These are phyloP conservation scores for Minunthozetes semirufus DNA, from an alignment of 2,888 invertebrate species.

Conservation along the genomic window DNA sequence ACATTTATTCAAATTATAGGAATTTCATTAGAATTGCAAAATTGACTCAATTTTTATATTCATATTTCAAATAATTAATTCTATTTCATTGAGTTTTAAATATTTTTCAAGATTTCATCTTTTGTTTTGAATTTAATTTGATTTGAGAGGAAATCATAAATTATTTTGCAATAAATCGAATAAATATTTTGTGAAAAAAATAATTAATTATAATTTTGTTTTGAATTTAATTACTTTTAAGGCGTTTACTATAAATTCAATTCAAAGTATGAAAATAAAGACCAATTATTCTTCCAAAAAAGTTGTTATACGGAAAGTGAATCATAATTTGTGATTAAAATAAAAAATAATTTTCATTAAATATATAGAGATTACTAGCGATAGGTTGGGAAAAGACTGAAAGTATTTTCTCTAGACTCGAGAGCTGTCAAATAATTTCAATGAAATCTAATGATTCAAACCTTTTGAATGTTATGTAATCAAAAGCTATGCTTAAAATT, in stretches of 20 bases:
- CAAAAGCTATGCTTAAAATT: too few relatives aligned
- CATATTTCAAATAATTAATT: not conserved
- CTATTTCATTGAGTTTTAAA: not conserved
- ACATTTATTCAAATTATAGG: slow-evolving; percentile 2
- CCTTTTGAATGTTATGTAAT: too few relatives aligned
- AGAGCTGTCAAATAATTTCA: too few relatives aligned
- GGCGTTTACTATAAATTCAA: not conserved
- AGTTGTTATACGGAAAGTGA: not conserved
- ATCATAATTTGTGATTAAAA: not conserved
- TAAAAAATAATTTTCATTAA: not conserved
- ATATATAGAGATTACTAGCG: not conserved
- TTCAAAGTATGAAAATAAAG: not conserved
- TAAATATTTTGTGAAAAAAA: not conserved
- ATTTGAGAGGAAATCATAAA: not conserved
- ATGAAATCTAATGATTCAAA: too few relatives aligned
- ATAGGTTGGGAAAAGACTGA: too few relatives aligned
- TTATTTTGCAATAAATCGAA: not conserved
- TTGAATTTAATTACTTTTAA: not conserved
- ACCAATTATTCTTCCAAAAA: not conserved
- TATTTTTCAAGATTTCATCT: too few relatives aligned
- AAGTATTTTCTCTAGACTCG: too few relatives aligned
- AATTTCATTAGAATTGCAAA: slow-evolving; percentile 8
- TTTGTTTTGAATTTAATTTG: not conserved
- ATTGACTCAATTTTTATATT: not conserved
- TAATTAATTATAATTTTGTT: not conserved